Percentiles rank a stretch among this genome's conserved stretches.
phyloP scores from a whole-genome alignment of 2,888 invertebrate genomes.

The Rhaphigaster nebulosa region DNA sequence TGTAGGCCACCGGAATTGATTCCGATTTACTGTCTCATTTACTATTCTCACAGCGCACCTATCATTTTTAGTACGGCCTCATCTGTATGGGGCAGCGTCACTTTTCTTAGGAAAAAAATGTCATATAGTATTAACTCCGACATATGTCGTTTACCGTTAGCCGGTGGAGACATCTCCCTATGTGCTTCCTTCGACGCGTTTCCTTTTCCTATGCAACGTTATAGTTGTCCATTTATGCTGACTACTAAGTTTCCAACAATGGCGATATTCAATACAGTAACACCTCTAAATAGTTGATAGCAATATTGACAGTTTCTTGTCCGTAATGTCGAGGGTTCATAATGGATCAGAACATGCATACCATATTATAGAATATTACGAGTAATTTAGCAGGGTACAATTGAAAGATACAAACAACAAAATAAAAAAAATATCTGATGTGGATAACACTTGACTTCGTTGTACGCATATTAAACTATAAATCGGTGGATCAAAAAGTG shows the following conservation, averaged over 20 bases:
- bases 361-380: too few relatives aligned
- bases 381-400: too few relatives aligned
- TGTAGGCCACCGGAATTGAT: slow-evolving; percentile 17
- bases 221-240: neutral
- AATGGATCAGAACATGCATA: too few relatives aligned
- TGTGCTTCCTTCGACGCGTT: neutral
- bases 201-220: neutral
- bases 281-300: neutral
- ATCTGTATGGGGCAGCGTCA: neutral
- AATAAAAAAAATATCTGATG: too few relatives aligned
- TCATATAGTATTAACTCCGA: neutral
- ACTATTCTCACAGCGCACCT: slow-evolving; percentile 19
- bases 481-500: too few relatives aligned
- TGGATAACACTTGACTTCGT: too few relatives aligned
- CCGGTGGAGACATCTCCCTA: neutral
- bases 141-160: slow-evolving; percentile 36
- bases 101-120: slow-evolving; percentile 23
- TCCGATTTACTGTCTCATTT: slow-evolving; percentile 31
- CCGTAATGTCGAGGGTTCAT: too few relatives aligned
- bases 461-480: too few relatives aligned
- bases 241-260: neutral
- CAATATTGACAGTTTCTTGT: neutral
- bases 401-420: too few relatives aligned
- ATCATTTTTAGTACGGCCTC: slow-evolving; percentile 20
- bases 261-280: neutral